Evolutionary conservation across 2,888 invertebrate species (phyloP).

Genomic region (Doris montereyensis): DNA sequence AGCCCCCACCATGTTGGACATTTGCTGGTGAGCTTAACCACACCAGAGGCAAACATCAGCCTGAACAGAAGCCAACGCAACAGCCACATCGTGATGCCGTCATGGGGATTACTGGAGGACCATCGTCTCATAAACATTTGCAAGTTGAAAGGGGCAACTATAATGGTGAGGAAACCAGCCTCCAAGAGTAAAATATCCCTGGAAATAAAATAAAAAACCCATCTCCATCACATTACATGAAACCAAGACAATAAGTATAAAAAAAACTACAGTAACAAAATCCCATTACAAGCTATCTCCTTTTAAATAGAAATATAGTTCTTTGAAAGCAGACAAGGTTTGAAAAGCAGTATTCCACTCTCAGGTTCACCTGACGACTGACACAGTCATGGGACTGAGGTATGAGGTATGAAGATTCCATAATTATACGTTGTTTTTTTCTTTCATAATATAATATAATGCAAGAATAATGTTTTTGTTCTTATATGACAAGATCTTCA

Average conservation of each 20-base stretch:
- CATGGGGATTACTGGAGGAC: constrained; percentile 60
- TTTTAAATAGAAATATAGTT: too few species aligned
- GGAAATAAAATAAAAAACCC: constrained; percentile 29
- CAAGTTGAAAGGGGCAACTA: constrained; percentile 79
- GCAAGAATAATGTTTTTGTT: too few species aligned
- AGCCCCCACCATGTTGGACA: constrained; percentile 87
- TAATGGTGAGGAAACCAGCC: constrained; percentile 80
- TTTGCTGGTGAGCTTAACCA: constrained; percentile 81
- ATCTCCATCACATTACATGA: background rate
- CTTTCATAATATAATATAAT: too few species aligned
- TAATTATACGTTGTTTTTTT: too few species aligned
- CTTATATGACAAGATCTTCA: too few species aligned
- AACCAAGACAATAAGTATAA: background rate
- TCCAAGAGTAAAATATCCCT: constrained; percentile 85
- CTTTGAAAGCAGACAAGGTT: too few species aligned
- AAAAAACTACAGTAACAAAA: too few species aligned
- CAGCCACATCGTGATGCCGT: constrained; percentile 78
- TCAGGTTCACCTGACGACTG: too few species aligned
- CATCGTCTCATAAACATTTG: constrained; percentile 49
- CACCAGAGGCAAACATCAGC: constrained; percentile 81
- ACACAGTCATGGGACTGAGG: too few species aligned
- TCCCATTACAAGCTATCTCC: too few species aligned
- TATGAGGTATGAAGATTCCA: too few species aligned
- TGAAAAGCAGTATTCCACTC: too few species aligned
- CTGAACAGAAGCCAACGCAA: constrained; percentile 83